Conservation (phyloP, 2,797 vertebrate genomes). For the Parauchenoglanis punctatus region DNA sequence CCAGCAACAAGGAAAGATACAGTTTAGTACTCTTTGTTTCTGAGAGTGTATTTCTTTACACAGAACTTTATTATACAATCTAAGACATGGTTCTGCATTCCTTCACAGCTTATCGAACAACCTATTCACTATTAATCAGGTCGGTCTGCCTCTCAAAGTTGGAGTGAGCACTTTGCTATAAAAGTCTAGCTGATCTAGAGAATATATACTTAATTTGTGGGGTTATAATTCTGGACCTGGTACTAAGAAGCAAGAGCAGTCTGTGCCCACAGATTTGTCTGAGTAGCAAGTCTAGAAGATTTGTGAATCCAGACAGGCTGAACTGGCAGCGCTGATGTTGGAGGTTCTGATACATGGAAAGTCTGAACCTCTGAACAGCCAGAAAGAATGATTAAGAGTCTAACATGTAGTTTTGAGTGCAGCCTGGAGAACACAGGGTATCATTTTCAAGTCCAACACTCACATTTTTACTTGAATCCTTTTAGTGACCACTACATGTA, state of each 20-base stretch:
- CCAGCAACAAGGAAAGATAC: background rate
- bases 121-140: background rate
- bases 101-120: background rate
- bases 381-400: background rate
- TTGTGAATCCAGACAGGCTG: background rate
- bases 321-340: constrained; percentile 6
- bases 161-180: background rate
- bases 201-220: background rate
- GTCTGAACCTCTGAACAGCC: constrained; percentile 15
- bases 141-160: background rate
- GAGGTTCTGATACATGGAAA: constrained; percentile 10
- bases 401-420: constrained; percentile 9
- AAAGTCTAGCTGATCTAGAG: constrained; percentile 4
- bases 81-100: background rate
- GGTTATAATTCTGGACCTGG: background rate
- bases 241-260: background rate
- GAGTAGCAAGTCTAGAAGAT: background rate
- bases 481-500: background rate
- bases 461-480: background rate
- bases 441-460: constrained; percentile 24
- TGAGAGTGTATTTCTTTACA: background rate
- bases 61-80: background rate
- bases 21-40: background rate
- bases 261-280: background rate
- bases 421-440: constrained; percentile 21